These are phyloP conservation scores for Shinisaurus crocodilurus DNA, from an alignment of 2,113 vertebrate species.

Conservation along the genomic window DNA sequence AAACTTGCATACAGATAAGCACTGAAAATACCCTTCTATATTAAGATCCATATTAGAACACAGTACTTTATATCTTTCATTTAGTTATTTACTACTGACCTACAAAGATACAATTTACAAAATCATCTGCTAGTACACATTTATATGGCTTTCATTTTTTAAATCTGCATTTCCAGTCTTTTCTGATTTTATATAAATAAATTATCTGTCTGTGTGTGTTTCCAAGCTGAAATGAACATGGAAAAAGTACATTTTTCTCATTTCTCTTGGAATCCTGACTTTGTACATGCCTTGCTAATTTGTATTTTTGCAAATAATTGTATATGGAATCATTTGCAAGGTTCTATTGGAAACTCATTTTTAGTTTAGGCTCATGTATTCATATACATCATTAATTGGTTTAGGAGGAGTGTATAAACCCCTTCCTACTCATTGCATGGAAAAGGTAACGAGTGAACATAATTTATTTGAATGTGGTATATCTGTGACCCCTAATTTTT, in stretches of 20 bases:
- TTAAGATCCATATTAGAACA: conserved; percentile 6
- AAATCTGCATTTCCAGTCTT: not conserved
- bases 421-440: not conserved
- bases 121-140: not conserved
- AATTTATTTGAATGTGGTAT: not conserved
- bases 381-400: not conserved
- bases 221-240: not conserved
- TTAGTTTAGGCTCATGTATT: not conserved
- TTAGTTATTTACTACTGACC: not conserved
- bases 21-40: conserved; percentile 6
- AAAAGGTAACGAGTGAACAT: not conserved
- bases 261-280: not conserved
- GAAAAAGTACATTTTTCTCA: not conserved
- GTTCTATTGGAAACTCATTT: not conserved
- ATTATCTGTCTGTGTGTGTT: not conserved
- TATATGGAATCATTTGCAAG: not conserved
- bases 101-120: conserved; percentile 35
- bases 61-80: not conserved
- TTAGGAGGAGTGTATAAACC: not conserved
- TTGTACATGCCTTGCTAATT: not conserved
- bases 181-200: not conserved
- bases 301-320: not conserved
- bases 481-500: not conserved
- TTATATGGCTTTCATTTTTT: not conserved
- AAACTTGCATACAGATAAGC: conserved; percentile 29